Base-by-base conservation (phyloP, 2,113 vertebrate genomes). In the Vombatus ursinus region DNA sequence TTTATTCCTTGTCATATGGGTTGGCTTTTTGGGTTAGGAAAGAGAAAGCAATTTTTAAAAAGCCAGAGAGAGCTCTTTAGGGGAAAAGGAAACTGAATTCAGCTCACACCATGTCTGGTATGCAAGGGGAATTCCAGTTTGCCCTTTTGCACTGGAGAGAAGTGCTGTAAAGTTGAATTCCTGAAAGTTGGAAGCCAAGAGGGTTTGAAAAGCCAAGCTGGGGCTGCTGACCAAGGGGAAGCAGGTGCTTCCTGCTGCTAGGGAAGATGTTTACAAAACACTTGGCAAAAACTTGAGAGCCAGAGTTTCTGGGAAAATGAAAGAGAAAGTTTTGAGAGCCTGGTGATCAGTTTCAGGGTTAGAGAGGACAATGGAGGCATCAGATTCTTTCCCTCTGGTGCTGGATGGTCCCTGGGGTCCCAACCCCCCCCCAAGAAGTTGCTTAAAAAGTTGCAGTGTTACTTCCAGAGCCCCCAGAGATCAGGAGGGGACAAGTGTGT, bases 401-500 rank as follows among this genome's bases (percentile, higher is more conserved):
- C 96, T 98, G 0, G 52, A 94, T 90, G 97, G 97, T 14, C 94
- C 96, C 44, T 98, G 92, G 95, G 92, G 94, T 14, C 51, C 92
- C 51, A 2, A 68, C 0, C 6, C 93, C 6, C 93, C 0, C 48
- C 92, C 0, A 98, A 97, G 28, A 97, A 98, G 90, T 0, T 97
- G 11, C 97, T 89, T 93, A 97, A 31, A 12, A 99, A 99, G 47
- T 91, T 99, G 1, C 95, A 97, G 0, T 93, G 97, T 31, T 99
- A 99, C 50, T 99, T 99, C 95, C 99, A 99, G 95, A 99, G 99
- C 8, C 96, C 1, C 25, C 99, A 94, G 97, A 98, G 97, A 6
- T 99, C 99, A 0, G 98, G 98, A 25, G 99, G 99, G 0, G 99
- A 99, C 1, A 99, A 99, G 92, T 99, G 99, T 91, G 50, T 94